Base-by-base conservation (phyloP, 2,888 invertebrate genomes). In the Pachymerium ferrugineum region DNA sequence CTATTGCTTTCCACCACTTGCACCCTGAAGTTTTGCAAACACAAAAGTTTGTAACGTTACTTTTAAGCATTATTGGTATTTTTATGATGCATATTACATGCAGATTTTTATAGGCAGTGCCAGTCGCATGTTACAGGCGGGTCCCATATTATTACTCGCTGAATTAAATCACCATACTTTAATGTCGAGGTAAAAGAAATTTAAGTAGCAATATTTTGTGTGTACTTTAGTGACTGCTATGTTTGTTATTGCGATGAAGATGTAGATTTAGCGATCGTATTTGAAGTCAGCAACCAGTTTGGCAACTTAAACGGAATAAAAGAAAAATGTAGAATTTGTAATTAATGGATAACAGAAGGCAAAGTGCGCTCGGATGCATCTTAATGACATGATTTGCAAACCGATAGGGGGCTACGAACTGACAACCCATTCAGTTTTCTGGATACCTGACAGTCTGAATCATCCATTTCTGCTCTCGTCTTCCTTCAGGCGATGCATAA, bases 341-440 rank as follows among this genome's bases (percentile, higher is more conserved):
- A 47, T 47, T 47, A 47, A 47, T 47, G 47, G 47, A 22, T 47
- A 47, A 47, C 47, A 47, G 47, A 47, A 47, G 47, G 47, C 16
- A 47, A 47, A 47, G 47, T 22, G 16, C 22, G 47, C 19, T 47
- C 22, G 47, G 47, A 47, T 47, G 47, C 47, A 47, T 47, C 19
- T 47, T 47, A 47, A 47, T 47, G 47, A 47, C 47, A 47, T 47
- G 47, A 47, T 47, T 47, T 47, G 47, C 47, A 47, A 47, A 47
- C 47, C 47, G 47, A 47, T 47, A 47, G 47, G 47, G 38, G 47
- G 47, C 47, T 47, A 22, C 22, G 47, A 47, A 47, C 47, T 47
- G 47, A 47, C 47, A 47, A 22, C 19, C 47, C 22, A 47, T 47
- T 47, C 47, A 47, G 47, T 47, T 47, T 47, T 47, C 47, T 16